These are phyloP conservation scores for Cantharis rustica DNA, from an alignment of 2,888 invertebrate genomes.

Conservation along the genomic window DNA sequence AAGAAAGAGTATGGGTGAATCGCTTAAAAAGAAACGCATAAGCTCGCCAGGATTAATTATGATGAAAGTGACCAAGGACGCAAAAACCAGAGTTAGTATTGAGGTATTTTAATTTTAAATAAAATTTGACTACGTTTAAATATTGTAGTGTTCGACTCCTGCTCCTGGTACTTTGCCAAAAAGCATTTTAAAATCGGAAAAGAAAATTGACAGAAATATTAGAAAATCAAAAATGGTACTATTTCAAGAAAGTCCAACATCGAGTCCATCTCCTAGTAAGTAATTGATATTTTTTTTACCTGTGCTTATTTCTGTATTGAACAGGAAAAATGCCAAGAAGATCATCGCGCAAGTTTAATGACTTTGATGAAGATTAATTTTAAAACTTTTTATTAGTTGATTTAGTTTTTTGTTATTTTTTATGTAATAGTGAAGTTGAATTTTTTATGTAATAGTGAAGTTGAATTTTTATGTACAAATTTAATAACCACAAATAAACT, in stretches of 20 bases:
- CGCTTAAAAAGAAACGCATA: constrained; percentile 3
- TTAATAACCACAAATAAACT: too few species aligned
- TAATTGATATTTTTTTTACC: neutral
- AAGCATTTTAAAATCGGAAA: constrained; percentile 23
- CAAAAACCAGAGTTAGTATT: neutral
- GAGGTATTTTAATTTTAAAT: neutral
- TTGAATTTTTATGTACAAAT: too few species aligned
- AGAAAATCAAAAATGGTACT: constrained; percentile 24
- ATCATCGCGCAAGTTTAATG: neutral
- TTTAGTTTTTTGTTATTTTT: too few species aligned
- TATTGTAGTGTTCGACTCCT: neutral
- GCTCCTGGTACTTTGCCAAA: constrained; percentile 5
- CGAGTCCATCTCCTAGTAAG: neutral
- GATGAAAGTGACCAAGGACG: constrained; percentile 40
- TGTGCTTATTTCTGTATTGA: neutral
- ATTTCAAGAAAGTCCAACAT: constrained; percentile 14
- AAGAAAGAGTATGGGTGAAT: neutral
- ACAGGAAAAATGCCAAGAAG: neutral
- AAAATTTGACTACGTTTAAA: neutral
- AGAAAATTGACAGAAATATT: neutral
- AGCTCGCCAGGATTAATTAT: constrained; percentile 44
- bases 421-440: too few species aligned
- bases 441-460: too few species aligned
- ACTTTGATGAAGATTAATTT: neutral
- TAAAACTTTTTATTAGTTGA: too few species aligned